Percentiles rank a stretch among this genome's conserved stretches.
Evolutionary conservation across 2,888 invertebrate species (phyloP).

Genomic region (Thumatha senex): DNA sequence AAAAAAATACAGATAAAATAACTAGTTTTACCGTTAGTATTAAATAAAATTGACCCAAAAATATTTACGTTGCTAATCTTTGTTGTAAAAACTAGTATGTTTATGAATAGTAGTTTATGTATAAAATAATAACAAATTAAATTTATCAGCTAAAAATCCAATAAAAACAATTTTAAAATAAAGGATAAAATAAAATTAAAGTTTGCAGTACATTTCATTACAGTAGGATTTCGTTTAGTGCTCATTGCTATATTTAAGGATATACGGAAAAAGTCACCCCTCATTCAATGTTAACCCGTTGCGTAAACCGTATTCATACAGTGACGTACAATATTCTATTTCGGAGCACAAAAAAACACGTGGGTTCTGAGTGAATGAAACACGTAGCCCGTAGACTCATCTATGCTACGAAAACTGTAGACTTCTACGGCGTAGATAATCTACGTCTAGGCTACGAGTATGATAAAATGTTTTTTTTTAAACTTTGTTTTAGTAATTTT

Average conservation of each 20-base stretch:
- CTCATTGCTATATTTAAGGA: neutral
- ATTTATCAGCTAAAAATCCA: too few relatives aligned
- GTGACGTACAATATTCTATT: conserved; percentile 32
- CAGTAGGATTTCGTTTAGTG: too few relatives aligned
- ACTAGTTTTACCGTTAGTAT: too few relatives aligned
- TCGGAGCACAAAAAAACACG: conserved; percentile 17
- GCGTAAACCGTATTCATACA: conserved; percentile 22
- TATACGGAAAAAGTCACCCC: neutral
- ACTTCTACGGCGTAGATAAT: conserved; percentile 52
- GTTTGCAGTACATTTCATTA: too few relatives aligned
- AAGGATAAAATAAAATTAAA: too few relatives aligned
- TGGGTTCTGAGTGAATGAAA: conserved; percentile 24
- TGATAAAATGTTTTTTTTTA: neutral
- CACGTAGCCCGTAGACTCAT: conserved; percentile 35
- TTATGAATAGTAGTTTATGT: too few relatives aligned
- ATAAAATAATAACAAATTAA: too few relatives aligned
- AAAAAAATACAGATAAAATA: too few relatives aligned
- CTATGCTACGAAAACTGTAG: conserved; percentile 52
- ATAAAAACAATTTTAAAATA: too few relatives aligned
- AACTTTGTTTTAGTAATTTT: neutral
- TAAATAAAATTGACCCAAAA: too few relatives aligned
- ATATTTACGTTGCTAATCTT: too few relatives aligned
- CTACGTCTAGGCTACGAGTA: conserved; percentile 32
- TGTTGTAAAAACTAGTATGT: too few relatives aligned
- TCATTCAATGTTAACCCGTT: conserved; percentile 21